phyloP scores from a whole-genome alignment of 2,113 vertebrate genomes.

The Cynocephalus volans region DNA sequence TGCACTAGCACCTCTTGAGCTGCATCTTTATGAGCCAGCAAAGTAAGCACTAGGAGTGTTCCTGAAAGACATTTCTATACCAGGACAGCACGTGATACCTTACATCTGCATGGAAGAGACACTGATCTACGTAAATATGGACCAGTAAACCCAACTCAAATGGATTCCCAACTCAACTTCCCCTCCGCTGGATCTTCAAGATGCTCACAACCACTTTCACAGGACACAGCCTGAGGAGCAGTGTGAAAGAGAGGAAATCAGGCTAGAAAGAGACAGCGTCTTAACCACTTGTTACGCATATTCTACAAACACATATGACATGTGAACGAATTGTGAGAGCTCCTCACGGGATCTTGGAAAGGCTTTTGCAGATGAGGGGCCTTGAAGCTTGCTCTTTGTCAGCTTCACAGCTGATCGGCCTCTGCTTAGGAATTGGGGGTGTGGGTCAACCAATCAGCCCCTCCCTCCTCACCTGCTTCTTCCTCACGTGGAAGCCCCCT shows the following conservation, averaged over 20 bases:
- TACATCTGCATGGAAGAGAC: background rate
- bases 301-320: background rate
- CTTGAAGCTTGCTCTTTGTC: background rate
- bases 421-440: background rate
- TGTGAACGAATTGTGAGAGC: background rate
- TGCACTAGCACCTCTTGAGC: background rate
- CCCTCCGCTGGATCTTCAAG: background rate
- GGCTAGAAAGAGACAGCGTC: background rate
- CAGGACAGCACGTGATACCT: background rate
- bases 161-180: background rate
- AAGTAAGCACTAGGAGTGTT: background rate
- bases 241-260: background rate
- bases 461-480: background rate
- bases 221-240: rapidly evolving
- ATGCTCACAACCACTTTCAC: background rate
- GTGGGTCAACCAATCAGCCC: background rate
- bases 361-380: background rate
- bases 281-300: background rate
- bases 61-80: background rate
- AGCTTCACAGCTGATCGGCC: background rate
- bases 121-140: background rate
- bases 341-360: background rate
- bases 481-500: background rate
- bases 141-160: background rate
- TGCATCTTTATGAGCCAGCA: background rate